Conservation (phyloP, 2,797 vertebrate species). For the Sebastes hubbsi region DNA sequence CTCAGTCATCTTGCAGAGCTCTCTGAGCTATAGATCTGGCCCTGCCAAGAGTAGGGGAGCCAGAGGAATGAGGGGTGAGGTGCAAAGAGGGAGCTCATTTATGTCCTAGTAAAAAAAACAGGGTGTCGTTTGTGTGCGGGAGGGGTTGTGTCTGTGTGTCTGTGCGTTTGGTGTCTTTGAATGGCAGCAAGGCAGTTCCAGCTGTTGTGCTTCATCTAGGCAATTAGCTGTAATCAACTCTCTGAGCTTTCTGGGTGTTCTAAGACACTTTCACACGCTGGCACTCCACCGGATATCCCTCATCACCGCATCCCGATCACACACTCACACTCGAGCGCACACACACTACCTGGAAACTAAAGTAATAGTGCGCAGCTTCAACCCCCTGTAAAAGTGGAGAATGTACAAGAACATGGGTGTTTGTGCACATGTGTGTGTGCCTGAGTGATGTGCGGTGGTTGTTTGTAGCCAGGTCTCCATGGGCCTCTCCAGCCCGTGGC, state of each 20-base stretch:
- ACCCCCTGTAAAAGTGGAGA: conserved; percentile 39
- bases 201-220: conserved; percentile 75
- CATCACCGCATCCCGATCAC: conserved; percentile 48
- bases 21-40: conserved; percentile 36
- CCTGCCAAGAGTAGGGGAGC: conserved; percentile 45
- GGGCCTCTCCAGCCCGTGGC: conserved; percentile 67
- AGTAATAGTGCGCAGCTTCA: conserved; percentile 18
- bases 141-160: neutral
- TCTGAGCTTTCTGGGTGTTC: conserved; percentile 80
- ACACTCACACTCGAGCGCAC: neutral
- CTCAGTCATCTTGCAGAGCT: conserved; percentile 47
- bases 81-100: conserved; percentile 44
- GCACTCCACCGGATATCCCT: conserved; percentile 65
- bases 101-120: conserved; percentile 31
- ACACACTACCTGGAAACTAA: conserved; percentile 47
- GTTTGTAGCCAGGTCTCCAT: conserved; percentile 68
- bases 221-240: conserved; percentile 80
- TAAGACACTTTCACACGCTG: conserved; percentile 70
- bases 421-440: conserved; percentile 23
- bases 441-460: conserved; percentile 50
- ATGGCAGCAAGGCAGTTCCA: conserved; percentile 64
- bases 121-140: conserved; percentile 8
- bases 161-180: conserved; percentile 38
- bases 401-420: conserved; percentile 37
- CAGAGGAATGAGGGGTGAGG: conserved; percentile 53